Percentiles rank a stretch among this genome's conserved stretches.
Conservation (phyloP, 2,888 invertebrate genomes). For the Sabatieria punctata region DNA sequence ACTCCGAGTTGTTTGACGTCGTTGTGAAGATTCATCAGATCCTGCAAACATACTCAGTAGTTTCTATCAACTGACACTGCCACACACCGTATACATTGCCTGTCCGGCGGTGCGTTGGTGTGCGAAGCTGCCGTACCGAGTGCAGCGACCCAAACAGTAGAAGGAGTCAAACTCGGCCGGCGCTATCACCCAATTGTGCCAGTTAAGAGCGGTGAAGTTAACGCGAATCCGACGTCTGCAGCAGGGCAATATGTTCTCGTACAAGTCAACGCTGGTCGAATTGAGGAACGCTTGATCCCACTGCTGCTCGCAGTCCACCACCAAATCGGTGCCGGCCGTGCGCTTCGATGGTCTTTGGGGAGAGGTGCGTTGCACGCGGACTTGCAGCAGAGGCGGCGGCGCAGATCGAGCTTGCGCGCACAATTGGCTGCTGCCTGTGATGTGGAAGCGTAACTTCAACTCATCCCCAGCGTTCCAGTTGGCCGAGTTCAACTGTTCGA, state of each 20-base stretch:
- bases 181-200: constrained; percentile 7
- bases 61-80: too few relatives aligned
- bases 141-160: constrained; percentile 11
- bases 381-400: too few relatives aligned
- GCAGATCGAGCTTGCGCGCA: too few relatives aligned
- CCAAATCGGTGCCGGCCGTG: too few relatives aligned
- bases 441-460: too few relatives aligned
- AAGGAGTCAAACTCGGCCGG: constrained; percentile 7
- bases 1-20: not conserved
- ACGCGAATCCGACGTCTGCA: constrained; percentile 7
- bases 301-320: constrained; percentile 7
- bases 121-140: constrained; percentile 6
- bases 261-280: not conserved
- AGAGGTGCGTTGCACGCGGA: too few relatives aligned
- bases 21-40: constrained; percentile 5
- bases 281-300: constrained; percentile 4
- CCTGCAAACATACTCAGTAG: too few relatives aligned
- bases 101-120: not conserved
- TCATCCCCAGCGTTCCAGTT: too few relatives aligned
- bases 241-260: constrained; percentile 6
- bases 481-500: too few relatives aligned
- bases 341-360: too few relatives aligned
- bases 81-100: constrained; percentile 9
- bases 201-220: constrained; percentile 8
- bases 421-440: too few relatives aligned